Evolutionary conservation across 2,888 invertebrate genomes (phyloP), one percentile per base, ranked within the genome.

Genomic region (Acronicta aceris): DNA sequence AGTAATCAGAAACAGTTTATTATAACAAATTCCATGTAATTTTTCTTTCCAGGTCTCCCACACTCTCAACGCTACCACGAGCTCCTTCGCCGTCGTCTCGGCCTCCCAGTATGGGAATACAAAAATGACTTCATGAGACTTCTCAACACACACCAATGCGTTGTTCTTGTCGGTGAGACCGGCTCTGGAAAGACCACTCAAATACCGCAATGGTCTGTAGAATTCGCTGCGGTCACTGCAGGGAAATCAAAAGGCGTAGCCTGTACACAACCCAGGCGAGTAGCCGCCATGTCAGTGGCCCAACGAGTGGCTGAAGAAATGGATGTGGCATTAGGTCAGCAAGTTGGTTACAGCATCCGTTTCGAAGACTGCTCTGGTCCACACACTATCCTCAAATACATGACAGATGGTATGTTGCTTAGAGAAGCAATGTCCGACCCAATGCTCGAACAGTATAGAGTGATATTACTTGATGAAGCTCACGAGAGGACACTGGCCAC

Each of bases 131-230:
- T 99, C 89, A 98, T 99, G 97, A 96, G 99, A 79, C 95, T 98
- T 41, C 94, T 99, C n/a, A 97, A 97, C 70, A 97, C 98, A 57
- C 97, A 99, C 90, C 99, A 99, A 85, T 98, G 98, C 71, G 98
- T 99, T 27, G 99, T 99, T 1, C 95, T 99, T 0, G 99, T 99
- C 5, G 99, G 99, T 78, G 99, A 99, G 89, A 99, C 99, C 0
- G 99, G 99, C n/a, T 99, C 99, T 2, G 99, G 99, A 0, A 99
- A 99, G 95, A 99, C 99, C 0, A 99, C 99, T 12, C 99, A 99
- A 94, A 99, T 99, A 81, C 99, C 99, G 0, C 99, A 94, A 64
- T 94, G 94, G 94, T 93, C 92, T 0, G 94, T 94, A 0, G 94
- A 94, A 64, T 94, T 94, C 25, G 89, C 94, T 0, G 86, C 90